Evolutionary conservation across 2,113 vertebrate genomes (phyloP).

Genomic region (Neodontobutis hainanensis): DNA sequence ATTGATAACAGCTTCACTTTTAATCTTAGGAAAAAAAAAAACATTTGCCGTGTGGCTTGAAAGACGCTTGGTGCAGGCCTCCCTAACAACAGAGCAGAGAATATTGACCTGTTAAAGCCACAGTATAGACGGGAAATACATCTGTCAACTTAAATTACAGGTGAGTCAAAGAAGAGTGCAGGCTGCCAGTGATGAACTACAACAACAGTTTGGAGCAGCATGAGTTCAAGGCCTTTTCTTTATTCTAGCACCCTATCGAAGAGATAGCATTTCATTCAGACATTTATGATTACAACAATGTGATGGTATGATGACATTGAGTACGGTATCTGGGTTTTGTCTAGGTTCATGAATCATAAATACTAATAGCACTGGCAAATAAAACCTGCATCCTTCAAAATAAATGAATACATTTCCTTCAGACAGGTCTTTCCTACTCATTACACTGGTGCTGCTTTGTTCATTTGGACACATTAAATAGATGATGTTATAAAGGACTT

Average conservation of each 20-base stretch:
- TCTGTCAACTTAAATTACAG: conserved; percentile 19
- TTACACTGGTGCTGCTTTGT: no score
- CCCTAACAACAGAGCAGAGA: conserved; percentile 25
- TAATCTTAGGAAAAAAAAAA: conserved; percentile 58
- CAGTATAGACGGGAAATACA: neutral
- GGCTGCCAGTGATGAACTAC: neutral
- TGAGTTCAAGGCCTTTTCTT: neutral
- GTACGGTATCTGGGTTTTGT: no score
- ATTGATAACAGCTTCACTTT: conserved; percentile 59
- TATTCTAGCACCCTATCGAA: neutral
- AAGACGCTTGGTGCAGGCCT: conserved; percentile 38
- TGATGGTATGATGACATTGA: no score
- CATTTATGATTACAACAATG: no score
- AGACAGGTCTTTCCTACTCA: no score
- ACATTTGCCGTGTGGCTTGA: conserved; percentile 25
- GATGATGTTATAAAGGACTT: no score
- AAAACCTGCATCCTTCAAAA: no score
- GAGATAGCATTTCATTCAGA: neutral
- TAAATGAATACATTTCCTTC: no score
- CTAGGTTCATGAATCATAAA: no score
- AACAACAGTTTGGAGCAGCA: conserved; percentile 15
- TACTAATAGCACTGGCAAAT: no score
- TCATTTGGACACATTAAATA: no score
- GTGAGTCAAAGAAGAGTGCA: conserved; percentile 19
- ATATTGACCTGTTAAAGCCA: conserved; percentile 15